Base-by-base conservation (phyloP, 2,888 invertebrate species). In the Synanthedon andrenaeformis region DNA sequence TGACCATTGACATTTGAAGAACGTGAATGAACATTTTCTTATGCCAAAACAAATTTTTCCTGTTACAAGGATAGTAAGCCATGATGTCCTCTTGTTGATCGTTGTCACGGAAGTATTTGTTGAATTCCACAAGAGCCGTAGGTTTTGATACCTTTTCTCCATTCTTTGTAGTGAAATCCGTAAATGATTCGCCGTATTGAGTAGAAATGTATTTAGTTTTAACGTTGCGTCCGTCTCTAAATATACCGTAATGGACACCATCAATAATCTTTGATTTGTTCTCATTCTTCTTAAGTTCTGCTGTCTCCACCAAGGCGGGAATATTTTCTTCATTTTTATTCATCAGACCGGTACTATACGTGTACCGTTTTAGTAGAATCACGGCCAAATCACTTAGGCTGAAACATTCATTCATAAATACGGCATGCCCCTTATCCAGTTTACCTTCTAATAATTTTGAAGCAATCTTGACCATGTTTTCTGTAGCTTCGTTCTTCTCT, bases 291-390 rank as follows among this genome's bases (percentile, higher is more conserved):
- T 53, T 23, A 28, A 69, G 49, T 56, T 53, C 49, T 1, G 56
- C 35, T 35, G 58, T 52, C 0, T 11, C 56, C 17, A 65, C 10
- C 12, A 59, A 62, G 2, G 54, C 42, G 5, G 66, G 67, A 63
- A 66, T 67, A 54, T 54, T 62, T 59, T 62, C 66, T 1, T 57
- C 42, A 19, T 65, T 62, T 54, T 66, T 62, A 8, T 61, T 64
- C 23, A 79, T 58, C 1, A 68, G 74, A 14, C 76, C 77, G n/a
- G 76, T 78, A 56, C 69, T 70, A 56, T 76, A 74, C 8, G 73
- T 75, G 50, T 69, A 55, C 50, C 63, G 62, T 56, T 66, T 58
- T 53, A 70, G 19, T 41, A 75, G 61, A 56, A 64, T 60, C 23
- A 60, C 58, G 49, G 71, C 69, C 52, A 74, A 59, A 45, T 52